Percentiles rank a stretch among this genome's conserved stretches.
phyloP scores from a whole-genome alignment of 2,113 vertebrate species.

The Enhydra lutris region DNA sequence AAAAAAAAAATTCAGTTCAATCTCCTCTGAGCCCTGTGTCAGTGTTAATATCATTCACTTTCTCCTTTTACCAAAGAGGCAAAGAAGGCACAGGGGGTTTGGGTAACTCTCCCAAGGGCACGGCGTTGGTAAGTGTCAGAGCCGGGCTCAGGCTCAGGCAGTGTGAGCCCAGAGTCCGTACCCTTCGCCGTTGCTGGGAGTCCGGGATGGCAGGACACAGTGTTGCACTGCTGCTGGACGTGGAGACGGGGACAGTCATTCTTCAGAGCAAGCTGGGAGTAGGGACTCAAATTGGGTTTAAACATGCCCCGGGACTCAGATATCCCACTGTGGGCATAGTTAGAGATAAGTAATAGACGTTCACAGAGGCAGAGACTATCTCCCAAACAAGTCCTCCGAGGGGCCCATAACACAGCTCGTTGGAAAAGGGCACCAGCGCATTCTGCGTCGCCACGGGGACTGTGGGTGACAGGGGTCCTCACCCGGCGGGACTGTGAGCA shows the following conservation, averaged over 20 bases:
- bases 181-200: background rate
- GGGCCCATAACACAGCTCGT: background rate
- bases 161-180: background rate
- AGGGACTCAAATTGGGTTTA: background rate
- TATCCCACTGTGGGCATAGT: background rate
- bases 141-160: background rate
- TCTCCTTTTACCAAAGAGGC: constrained; percentile 31
- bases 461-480: background rate
- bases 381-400: background rate
- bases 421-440: background rate
- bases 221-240: background rate
- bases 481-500: background rate
- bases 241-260: background rate
- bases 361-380: background rate
- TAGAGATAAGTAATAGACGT: constrained; percentile 16
- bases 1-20: background rate
- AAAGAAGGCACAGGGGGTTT: constrained; percentile 13
- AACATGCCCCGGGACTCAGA: constrained; percentile 44
- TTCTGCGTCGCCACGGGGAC: background rate
- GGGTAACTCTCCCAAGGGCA: constrained; percentile 3
- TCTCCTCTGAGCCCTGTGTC: background rate
- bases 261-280: background rate
- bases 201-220: too few relatives aligned
- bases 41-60: background rate
- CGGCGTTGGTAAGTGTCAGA: background rate